Evolutionary conservation across 2,888 invertebrate species (phyloP).

Genomic region (Dasysyrphus albostriatus): DNA sequence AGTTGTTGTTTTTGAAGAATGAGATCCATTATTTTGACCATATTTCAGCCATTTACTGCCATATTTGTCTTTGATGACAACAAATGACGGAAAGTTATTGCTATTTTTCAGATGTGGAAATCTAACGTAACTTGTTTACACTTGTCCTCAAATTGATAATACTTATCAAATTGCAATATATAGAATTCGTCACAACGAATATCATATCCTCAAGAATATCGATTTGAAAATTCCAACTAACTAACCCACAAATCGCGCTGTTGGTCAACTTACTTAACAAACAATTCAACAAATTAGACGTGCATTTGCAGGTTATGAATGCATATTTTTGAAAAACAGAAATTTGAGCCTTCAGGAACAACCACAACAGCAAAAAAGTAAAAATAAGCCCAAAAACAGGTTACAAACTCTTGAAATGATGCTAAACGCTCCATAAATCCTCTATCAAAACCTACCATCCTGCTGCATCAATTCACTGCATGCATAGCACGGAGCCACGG

Average conservation of each 20-base stretch:
- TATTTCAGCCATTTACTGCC: too few relatives aligned
- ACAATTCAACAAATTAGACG: constrained; percentile 1
- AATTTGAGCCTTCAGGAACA: not conserved
- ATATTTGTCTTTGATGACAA: too few relatives aligned
- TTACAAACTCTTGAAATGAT: constrained; percentile 10
- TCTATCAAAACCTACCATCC: constrained; percentile 3
- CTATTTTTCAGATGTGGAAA: too few relatives aligned
- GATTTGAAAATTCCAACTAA: not conserved
- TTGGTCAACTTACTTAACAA: not conserved
- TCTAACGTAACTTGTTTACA: too few relatives aligned
- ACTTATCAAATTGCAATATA: too few relatives aligned
- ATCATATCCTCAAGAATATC: too few relatives aligned
- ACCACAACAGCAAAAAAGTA: not conserved
- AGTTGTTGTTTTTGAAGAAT: too few relatives aligned
- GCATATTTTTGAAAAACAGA: constrained; percentile 1
- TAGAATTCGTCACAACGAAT: too few relatives aligned
- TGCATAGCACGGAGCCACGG: not conserved
- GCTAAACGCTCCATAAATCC: constrained; percentile 52
- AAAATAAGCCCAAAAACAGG: constrained; percentile 3
- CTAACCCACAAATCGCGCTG: not conserved
- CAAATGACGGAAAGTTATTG: too few relatives aligned
- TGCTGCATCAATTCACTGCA: not conserved
- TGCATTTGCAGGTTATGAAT: not conserved
- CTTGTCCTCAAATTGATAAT: too few relatives aligned
- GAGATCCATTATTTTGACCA: too few relatives aligned